Base-by-base conservation (phyloP, 2,888 invertebrate species). In the Idaea dimidiata region DNA sequence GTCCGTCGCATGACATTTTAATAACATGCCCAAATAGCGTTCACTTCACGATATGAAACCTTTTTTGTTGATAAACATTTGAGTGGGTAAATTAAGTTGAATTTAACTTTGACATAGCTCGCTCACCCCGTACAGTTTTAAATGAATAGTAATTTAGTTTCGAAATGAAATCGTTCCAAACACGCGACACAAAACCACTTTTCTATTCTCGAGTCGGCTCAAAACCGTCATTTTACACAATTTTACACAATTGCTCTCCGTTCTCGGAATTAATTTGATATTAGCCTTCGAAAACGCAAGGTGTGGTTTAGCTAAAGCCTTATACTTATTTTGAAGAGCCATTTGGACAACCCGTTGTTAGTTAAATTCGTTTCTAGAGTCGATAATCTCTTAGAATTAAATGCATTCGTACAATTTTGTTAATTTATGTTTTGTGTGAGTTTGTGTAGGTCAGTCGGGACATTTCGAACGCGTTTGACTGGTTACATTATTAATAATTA, bases 131-230 rank as follows among this genome's bases (percentile, higher is more conserved):
- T 88, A 88, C 88, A 85, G 86, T 87, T 24, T 24, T 87, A 91
- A 92, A 91, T 91, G 88, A 91, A 91, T 91, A 91, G 91, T 88
- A 91, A 91, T 92, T 92, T 91, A 80, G 86, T 87, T 90, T 90
- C 86, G 81, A 86, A 84, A 91, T 91, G 90, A 91, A 92, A 92
- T 91, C 89, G 91, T 88, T 91, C 74, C 74, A 76, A 90, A 91
- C 92, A 92, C 92, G 92, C 92, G 92, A 92, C 92, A 92, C 84
- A 78, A 64, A 86, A 85, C 91, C 91, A 90, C 92, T 91, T 91
- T 91, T 89, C 92, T 92, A 91, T 91, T 90, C 88, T 86, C 79
- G 74, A 87, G 78, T 86, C 81, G 85, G 86, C 79, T 88, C 84
- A 77, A 84, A 88, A 87, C 91, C 89, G 86, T 91, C 91, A 91